Conservation (phyloP, 2,888 invertebrate genomes). For the Ligdia adustata region DNA sequence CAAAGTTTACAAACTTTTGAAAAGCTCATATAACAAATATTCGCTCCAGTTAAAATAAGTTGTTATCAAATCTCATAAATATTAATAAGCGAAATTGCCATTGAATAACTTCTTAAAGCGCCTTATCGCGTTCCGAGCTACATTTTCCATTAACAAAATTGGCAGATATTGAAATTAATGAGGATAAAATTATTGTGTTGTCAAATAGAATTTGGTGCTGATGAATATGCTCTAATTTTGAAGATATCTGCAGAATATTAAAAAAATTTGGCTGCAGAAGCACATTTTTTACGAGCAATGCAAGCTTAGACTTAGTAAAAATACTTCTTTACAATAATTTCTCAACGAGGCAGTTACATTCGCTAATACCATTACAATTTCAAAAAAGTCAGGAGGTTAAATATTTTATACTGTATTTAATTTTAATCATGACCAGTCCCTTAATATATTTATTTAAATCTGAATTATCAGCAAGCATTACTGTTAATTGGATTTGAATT, state of each 20-base stretch:
- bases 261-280: background rate
- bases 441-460: too few species aligned
- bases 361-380: too few species aligned
- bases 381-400: too few species aligned
- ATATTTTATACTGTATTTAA: too few species aligned
- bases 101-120: slow-evolving; percentile 10
- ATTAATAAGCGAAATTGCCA: slow-evolving; percentile 14
- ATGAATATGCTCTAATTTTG: background rate
- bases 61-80: slow-evolving; percentile 25
- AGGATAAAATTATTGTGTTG: slow-evolving; percentile 2
- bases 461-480: too few species aligned
- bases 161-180: slow-evolving; percentile 23
- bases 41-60: slow-evolving; percentile 16
- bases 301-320: too few species aligned
- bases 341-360: too few species aligned
- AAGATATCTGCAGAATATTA: background rate
- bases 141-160: slow-evolving; percentile 11
- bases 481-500: too few species aligned
- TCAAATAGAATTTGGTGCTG: background rate
- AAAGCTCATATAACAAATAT: background rate
- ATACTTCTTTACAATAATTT: too few species aligned
- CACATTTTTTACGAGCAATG: too few species aligned
- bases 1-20: slow-evolving; percentile 1
- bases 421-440: too few species aligned
- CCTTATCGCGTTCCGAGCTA: slow-evolving; percentile 11